phyloP scores from a whole-genome alignment of 2,113 vertebrate genomes.

The Orthonyx spaldingii region DNA sequence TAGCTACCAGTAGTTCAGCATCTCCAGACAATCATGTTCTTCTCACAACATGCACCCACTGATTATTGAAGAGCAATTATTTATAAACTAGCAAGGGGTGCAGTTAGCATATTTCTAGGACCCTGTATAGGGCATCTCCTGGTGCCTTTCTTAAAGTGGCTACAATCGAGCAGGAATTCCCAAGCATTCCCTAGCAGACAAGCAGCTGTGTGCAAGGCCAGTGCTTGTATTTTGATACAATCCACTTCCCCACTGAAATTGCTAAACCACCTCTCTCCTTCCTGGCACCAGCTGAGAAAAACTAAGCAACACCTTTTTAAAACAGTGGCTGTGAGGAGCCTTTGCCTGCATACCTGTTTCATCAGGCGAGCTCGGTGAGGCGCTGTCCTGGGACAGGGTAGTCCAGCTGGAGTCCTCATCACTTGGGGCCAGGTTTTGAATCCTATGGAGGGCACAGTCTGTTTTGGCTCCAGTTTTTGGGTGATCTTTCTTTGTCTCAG shows the following conservation, averaged over 20 bases:
- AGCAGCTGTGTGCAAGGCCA: background rate
- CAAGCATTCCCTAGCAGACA: background rate
- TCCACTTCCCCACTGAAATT: background rate
- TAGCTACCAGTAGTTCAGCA: background rate
- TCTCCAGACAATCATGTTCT: background rate
- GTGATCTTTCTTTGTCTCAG: slow-evolving; percentile 85
- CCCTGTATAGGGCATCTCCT: no score
- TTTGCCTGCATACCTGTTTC: slow-evolving; percentile 80
- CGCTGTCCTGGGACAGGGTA: slow-evolving; percentile 91
- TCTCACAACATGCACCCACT: background rate
- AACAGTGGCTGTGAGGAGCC: fast-evolving
- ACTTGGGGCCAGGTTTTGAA: slow-evolving; percentile 88
- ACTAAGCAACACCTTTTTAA: background rate
- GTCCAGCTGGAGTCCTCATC: slow-evolving; percentile 99
- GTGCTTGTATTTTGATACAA: background rate
- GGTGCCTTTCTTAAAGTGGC: background rate
- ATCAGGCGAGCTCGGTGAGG: slow-evolving; percentile 83
- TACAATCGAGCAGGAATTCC: background rate
- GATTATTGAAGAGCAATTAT: background rate
- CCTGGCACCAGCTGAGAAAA: background rate
- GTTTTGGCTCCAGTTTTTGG: slow-evolving; percentile 88
- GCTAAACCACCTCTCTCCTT: background rate
- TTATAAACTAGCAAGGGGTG: background rate
- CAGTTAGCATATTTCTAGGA: background rate
- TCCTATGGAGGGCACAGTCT: slow-evolving; percentile 83